phyloP scores from a whole-genome alignment of 2,888 invertebrate genomes.

The Aphodius granarius region DNA sequence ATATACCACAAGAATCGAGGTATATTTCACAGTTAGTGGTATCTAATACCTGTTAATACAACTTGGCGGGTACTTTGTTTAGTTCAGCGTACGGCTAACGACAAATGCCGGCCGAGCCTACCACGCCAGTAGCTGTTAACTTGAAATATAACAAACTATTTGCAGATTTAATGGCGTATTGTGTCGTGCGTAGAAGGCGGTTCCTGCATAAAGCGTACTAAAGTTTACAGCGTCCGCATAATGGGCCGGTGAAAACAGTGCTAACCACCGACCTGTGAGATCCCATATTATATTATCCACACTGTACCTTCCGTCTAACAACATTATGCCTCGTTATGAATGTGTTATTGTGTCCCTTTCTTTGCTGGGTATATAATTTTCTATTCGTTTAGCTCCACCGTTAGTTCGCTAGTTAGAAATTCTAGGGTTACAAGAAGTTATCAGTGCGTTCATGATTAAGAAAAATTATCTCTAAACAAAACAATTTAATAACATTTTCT shows the following conservation, averaged over 20 bases:
- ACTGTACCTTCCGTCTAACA: neutral
- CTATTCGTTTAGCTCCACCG: neutral
- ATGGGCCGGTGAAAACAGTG: neutral
- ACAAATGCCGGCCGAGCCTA: neutral
- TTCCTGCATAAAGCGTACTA: slow-evolving; percentile 18
- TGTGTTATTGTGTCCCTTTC: neutral
- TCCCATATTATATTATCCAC: neutral
- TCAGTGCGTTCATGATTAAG: too few species aligned
- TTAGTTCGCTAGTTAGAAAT: neutral
- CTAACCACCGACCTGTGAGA: neutral
- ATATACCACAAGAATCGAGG: neutral
- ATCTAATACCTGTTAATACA: neutral
- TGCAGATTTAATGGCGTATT: slow-evolving; percentile 28
- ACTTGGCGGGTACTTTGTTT: neutral
- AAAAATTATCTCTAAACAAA: too few species aligned
- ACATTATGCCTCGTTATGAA: neutral
- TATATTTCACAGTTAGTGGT: neutral
- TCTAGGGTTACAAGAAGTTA: neutral
- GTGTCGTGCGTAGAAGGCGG: slow-evolving; percentile 20
- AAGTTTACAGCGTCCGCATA: slow-evolving; percentile 22
- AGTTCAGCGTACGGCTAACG: neutral
- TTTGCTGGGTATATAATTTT: neutral
- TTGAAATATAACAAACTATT: slow-evolving; percentile 25
- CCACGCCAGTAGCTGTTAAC: neutral
- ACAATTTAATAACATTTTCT: too few species aligned